Evolutionary conservation across 2,113 vertebrate genomes (phyloP).

Genomic region (Sphyrna mokarran): DNA sequence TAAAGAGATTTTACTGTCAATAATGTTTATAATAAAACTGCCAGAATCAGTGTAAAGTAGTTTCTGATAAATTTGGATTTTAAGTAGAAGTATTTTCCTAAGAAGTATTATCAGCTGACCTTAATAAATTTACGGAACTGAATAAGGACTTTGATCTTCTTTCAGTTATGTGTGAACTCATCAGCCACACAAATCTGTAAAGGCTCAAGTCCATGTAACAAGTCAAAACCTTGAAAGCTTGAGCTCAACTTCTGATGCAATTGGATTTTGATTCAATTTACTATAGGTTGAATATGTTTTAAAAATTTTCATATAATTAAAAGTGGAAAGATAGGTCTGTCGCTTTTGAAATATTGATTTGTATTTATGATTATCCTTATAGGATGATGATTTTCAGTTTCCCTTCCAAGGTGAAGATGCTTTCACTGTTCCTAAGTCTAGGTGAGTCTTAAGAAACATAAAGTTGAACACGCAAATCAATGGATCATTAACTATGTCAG

Average conservation of each 20-base stretch:
- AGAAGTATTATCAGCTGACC: neutral
- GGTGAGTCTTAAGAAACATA: neutral
- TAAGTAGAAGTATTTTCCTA: no score
- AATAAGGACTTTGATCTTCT: neutral
- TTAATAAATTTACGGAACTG: neutral
- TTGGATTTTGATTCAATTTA: neutral
- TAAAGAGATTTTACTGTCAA: neutral
- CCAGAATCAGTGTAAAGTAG: neutral
- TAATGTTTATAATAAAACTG: neutral
- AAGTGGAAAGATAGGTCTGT: neutral
- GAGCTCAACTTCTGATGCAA: neutral
- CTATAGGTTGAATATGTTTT: neutral
- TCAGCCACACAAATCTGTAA: neutral
- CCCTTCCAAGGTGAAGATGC: neutral
- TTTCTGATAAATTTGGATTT: neutral
- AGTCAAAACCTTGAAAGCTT: no score
- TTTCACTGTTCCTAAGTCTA: slow-evolving; percentile 1
- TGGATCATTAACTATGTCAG: neutral
- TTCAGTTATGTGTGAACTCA: neutral
- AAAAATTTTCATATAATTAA: neutral
- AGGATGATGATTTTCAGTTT: neutral
- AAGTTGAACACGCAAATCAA: no score
- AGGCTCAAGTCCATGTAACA: neutral
- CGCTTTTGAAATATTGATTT: neutral
- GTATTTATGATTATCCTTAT: neutral